phyloP scores from a whole-genome alignment of 2,113 vertebrate species.

The Datnioides undecimradiatus region DNA sequence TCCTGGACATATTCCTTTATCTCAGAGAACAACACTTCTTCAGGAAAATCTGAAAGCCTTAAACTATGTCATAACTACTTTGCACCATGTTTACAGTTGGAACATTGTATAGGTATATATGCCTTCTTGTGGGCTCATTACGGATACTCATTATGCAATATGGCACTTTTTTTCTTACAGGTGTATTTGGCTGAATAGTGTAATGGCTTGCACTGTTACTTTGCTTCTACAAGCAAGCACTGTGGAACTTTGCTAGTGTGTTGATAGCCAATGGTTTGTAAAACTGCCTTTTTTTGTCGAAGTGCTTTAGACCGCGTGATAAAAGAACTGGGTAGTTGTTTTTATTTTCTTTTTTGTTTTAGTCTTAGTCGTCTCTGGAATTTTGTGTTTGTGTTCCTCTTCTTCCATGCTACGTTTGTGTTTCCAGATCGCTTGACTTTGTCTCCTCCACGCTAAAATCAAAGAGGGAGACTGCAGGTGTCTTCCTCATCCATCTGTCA shows the following conservation, averaged over 20 bases:
- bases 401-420: conserved; percentile 10
- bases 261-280: conserved; percentile 73
- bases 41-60: conserved; percentile 87
- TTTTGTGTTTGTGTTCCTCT: conserved; percentile 12
- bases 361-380: conserved; percentile 49
- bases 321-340: conserved; percentile 52
- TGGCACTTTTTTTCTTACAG: conserved; percentile 81
- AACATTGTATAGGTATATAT: conserved; percentile 74
- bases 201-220: conserved; percentile 80
- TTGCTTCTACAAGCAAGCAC: conserved; percentile 73
- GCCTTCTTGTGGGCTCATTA: conserved; percentile 48
- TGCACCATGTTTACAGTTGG: conserved; percentile 83
- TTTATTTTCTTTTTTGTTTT: conserved; percentile 2
- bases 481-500: conserved; percentile 51
- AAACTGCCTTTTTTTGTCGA: conserved; percentile 78
- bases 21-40: conserved; percentile 84
- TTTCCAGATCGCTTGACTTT: conserved; percentile 11
- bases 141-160: conserved; percentile 81
- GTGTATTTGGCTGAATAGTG: conserved; percentile 78
- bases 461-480: conserved; percentile 6
- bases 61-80: conserved; percentile 83
- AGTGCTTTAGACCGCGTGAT: conserved; percentile 78
- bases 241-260: conserved; percentile 77
- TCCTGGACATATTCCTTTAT: conserved; percentile 71
- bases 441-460: conserved; percentile 41